Base-by-base conservation (phyloP, 2,113 vertebrate species). In the Corythoichthys intestinalis region DNA sequence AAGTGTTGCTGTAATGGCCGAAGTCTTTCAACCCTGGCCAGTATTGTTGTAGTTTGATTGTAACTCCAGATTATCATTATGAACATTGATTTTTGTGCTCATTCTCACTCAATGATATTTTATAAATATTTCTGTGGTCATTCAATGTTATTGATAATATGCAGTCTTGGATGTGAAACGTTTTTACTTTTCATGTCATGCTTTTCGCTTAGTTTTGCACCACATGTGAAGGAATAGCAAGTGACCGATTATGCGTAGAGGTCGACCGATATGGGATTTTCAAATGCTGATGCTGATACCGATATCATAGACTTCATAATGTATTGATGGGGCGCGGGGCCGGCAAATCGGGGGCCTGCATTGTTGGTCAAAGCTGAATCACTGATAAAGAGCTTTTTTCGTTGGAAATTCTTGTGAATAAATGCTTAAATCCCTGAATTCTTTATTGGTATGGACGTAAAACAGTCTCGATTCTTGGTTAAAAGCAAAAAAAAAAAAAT, bases 21-120 rank as follows among this genome's bases (percentile, higher is more conserved):
- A 38, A 9, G 38, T 70, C 71, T 49, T 75, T 76, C 69, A 44
- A 69, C 48, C 75, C 37, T 17, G 75, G 85, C 86, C 91, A 93
- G 91, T 93, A 92, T 91, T 93, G 84, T 84, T 91, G 89, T 89
- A 89, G 86, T 84, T 83, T 82, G 38, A 76, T 81, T 70, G 72
- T 63, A 72, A 82, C 77, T 69, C 57, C 82, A 73, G 69, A 58
- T 86, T 78, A 83, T 83, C 69, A 65, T 67, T 66, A 65, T 6
- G 34, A 65, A 60, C n/a, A 37, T 48, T 74, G 71, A 62, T 78
- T 83, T 86, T 28, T 75, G 83, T 65, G 49, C 56, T 68, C 59
- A 60, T 79, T 47, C 2, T 52, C 77, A 14, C 12, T 6, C 20
- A 3, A 54, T 54, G 56, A 58, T 13, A 4, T 58, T 58, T 58